A percentile compares a stretch with the other conserved stretches of the same genome.
Conservation (phyloP, 2,888 invertebrate species). For the Ectropis crepuscularia region DNA sequence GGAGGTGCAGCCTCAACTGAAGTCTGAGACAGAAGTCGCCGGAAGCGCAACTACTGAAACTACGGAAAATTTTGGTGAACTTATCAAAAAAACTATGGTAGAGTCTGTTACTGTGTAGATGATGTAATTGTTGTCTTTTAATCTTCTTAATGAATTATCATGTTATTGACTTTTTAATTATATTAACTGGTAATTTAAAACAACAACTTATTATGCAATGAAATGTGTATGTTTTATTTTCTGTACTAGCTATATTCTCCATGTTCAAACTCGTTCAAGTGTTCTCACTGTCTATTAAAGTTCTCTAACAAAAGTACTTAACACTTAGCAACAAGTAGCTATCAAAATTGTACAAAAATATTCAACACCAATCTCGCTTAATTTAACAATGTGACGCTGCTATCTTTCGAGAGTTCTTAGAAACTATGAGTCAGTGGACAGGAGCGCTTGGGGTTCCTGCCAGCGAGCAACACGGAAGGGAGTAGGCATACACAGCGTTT, state of each 20-base stretch:
- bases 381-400: too few species aligned
- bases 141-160: constrained; percentile 69
- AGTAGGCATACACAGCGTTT: too few species aligned
- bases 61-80: constrained; percentile 93
- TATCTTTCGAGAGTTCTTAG: too few species aligned
- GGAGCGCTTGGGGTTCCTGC: too few species aligned
- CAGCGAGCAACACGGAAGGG: too few species aligned
- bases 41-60: constrained; percentile 61
- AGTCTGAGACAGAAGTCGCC: constrained; percentile 48
- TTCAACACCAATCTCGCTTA: too few species aligned
- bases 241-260: constrained; percentile 21
- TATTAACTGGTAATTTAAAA: constrained; percentile 64
- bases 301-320: too few species aligned
- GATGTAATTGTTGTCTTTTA: constrained; percentile 75
- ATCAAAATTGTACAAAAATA: too few species aligned
- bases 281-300: too few species aligned
- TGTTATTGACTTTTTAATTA: constrained; percentile 78
- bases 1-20: constrained; percentile 53
- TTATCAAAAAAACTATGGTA: constrained; percentile 96
- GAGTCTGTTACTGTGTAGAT: constrained; percentile 94
- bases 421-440: too few species aligned
- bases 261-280: background rate
- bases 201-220: constrained; percentile 38
- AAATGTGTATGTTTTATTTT: constrained; percentile 30
- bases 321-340: too few species aligned